Base-by-base conservation (phyloP, 2,113 vertebrate species). In the Sebastes schlegelii region DNA sequence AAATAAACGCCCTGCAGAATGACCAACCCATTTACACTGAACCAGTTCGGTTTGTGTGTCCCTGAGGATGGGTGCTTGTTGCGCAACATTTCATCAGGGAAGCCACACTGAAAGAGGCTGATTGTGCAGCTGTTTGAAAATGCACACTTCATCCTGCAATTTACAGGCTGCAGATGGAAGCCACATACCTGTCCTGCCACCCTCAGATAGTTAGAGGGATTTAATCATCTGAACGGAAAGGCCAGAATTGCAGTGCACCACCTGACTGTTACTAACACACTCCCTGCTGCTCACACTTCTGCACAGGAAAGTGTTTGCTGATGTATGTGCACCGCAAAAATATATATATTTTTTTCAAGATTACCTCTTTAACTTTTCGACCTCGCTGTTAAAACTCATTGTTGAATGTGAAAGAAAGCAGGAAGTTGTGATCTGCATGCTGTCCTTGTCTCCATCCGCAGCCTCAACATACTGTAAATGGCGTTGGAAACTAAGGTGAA, bases 381-480 rank as follows among this genome's bases (percentile, higher is more conserved):
- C n/a, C 34, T 69, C 0, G 13, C 60, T 66, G 51, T 73, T 78
- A 52, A 61, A 65, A 14, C 76, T 51, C 14, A 19, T 23, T 57
- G 72, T 63, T 23, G 1, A 0, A 40, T 1, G 73, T 40, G 17
- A 85, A 55, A 75, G 55, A 43, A 60, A 75, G n/a, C n/a, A 46
- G 65, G 51, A 81, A 14, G 55, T 79, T 76, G 77, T 79, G 57
- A 86, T 78, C 76, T 76, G 52, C 57, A 40, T 55, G 17, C 51
- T 60, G 16, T 8, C 19, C 79, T 76, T 4, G 78, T 76, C 69
- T 88, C 85, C 62, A 8, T 48, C 69, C 1, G 6, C 48, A 19
- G 52, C 64, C 66, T 81, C 82, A 26, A 72, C 63, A 16, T 78
- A 86, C 86, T 83, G 75, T 90, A 84, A 92, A 87, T 70, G 69